These are phyloP conservation scores for Epizoanthus stellaris DNA, from an alignment of 92 coral and sea anemone genomes.

Conservation along the genomic window DNA sequence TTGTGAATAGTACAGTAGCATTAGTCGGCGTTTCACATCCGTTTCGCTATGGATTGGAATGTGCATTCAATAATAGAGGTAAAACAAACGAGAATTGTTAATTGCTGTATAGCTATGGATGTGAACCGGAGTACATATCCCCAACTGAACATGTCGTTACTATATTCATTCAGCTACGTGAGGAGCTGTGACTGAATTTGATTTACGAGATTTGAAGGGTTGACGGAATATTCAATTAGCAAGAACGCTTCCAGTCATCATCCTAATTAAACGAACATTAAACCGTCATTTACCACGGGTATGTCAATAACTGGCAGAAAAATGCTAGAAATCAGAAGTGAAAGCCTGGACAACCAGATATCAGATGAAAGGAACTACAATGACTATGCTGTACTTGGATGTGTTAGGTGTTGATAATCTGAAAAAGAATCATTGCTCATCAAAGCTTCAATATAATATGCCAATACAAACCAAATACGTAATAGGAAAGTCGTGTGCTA, in stretches of 20 bases:
- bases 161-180: not conserved
- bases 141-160: not conserved
- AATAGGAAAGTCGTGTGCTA: not conserved
- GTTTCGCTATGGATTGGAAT: too few species aligned
- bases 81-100: too few species aligned
- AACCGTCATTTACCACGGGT: constrained; percentile 18
- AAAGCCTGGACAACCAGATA: not conserved
- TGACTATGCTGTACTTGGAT: too few species aligned
- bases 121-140: too few species aligned
- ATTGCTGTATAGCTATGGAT: too few species aligned
- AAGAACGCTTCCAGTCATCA: constrained; percentile 4
- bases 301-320: constrained; percentile 28
- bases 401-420: not conserved
- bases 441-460: not conserved
- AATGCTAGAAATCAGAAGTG: not conserved
- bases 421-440: not conserved
- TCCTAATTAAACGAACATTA: constrained; percentile 34
- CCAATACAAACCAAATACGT: not conserved
- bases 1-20: too few species aligned
- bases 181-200: not conserved
- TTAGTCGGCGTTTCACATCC: too few species aligned
- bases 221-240: constrained; percentile 8
- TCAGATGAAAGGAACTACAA: too few species aligned
- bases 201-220: not conserved
- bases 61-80: too few species aligned